A percentile compares a stretch with the other conserved stretches of the same genome.
Conservation (phyloP, 2,888 invertebrate species). For the Sarcophaga rosellei region DNA sequence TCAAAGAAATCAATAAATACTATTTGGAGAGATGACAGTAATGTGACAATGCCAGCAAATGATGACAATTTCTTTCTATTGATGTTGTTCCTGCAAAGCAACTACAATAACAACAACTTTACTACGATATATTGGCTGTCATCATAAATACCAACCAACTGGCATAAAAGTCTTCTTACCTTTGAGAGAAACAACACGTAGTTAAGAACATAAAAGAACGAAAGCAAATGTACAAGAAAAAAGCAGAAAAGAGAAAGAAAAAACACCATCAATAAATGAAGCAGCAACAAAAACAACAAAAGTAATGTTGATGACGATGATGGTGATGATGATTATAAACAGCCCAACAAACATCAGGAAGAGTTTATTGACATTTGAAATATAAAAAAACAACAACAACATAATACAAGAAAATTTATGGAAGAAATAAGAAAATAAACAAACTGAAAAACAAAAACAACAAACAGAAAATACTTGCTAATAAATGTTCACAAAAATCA, state of each 20-base stretch:
- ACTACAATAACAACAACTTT: no score
- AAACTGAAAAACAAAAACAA: conserved; percentile 14
- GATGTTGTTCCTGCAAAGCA: no score
- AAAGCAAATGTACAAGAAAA: conserved; percentile 1
- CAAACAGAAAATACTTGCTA: background rate
- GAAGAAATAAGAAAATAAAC: conserved; percentile 9
- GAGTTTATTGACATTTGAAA: conserved; percentile 69
- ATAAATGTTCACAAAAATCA: conserved; percentile 23
- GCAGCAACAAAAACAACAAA: conserved; percentile 20
- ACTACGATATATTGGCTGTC: no score
- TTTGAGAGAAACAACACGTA: background rate
- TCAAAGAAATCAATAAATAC: no score
- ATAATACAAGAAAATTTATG: conserved; percentile 34
- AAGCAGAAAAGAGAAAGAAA: conserved; percentile 6
- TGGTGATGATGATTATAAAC: conserved; percentile 29
- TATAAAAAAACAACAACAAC: conserved; percentile 25
- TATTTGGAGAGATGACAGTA: no score
- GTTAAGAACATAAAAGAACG: background rate
- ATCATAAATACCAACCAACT: no score
- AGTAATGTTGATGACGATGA: background rate
- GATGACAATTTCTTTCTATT: no score
- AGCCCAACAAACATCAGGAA: conserved; percentile 57
- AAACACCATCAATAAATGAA: conserved; percentile 2
- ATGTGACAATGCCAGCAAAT: no score
- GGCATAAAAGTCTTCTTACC: conserved; percentile 13